These are phyloP conservation scores for Tipula unca DNA, from an alignment of 2,888 invertebrate genomes.

Conservation along the genomic window DNA sequence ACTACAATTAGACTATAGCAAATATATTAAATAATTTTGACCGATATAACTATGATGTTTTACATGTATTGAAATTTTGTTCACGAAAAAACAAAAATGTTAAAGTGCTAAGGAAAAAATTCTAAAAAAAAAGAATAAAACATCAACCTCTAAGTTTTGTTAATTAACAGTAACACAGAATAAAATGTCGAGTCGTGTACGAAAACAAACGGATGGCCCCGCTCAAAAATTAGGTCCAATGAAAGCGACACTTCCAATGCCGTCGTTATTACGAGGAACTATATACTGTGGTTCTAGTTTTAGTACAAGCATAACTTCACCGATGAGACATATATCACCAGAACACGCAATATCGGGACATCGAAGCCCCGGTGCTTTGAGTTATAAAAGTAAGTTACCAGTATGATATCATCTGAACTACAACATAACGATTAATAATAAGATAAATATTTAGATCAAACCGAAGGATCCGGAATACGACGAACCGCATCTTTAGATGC, in stretches of 20 bases:
- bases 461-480: conserved; percentile 44
- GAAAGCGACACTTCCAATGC: conserved; percentile 68
- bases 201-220: conserved; percentile 54
- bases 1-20: background rate
- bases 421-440: background rate
- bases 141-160: background rate
- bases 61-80: background rate
- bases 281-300: conserved; percentile 30
- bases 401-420: background rate
- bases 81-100: background rate
- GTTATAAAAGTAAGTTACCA: conserved; percentile 55
- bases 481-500: conserved; percentile 73
- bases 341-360: conserved; percentile 61
- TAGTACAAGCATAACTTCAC: conserved; percentile 27
- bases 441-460: background rate
- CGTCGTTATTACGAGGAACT: conserved; percentile 54
- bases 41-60: background rate
- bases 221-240: conserved; percentile 53
- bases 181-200: conserved; percentile 51
- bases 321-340: conserved; percentile 60
- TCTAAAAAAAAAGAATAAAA: background rate
- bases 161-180: background rate
- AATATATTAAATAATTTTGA: background rate
- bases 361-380: conserved; percentile 63
- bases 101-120: background rate